A percentile compares a stretch with the other conserved stretches of the same genome.
These are phyloP conservation scores for Perognathus longimembris DNA, from an alignment of 2,113 vertebrate genomes.

Conservation along the genomic window DNA sequence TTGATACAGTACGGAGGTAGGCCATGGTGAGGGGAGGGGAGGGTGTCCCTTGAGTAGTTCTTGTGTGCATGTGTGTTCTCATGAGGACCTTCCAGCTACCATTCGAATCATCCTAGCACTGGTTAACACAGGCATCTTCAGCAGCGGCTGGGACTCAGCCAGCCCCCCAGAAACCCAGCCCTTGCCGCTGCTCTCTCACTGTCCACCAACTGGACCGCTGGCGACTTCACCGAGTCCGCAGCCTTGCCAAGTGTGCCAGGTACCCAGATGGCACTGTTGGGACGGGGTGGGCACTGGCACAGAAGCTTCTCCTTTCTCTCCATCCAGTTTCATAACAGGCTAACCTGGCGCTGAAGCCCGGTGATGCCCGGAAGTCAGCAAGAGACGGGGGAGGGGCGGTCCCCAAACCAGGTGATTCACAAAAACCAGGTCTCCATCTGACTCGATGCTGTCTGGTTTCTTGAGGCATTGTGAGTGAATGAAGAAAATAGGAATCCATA, in stretches of 20 bases:
- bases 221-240: neutral
- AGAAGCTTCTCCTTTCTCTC: neutral
- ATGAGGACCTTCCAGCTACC: conserved; percentile 90
- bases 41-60: conserved; percentile 70
- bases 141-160: neutral
- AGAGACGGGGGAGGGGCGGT: neutral
- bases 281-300: neutral
- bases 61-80: conserved; percentile 76
- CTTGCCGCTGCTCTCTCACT: no score
- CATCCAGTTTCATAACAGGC: neutral
- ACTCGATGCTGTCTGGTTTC: neutral
- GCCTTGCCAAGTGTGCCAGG: neutral
- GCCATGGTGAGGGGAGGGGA: conserved; percentile 85
- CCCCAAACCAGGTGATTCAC: neutral
- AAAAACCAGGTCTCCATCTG: neutral
- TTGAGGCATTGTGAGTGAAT: neutral
- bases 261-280: neutral
- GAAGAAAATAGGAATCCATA: neutral
- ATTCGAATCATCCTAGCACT: conserved; percentile 55
- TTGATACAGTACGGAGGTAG: conserved; percentile 87
- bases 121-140: fast-evolving
- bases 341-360: neutral
- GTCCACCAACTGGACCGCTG: neutral
- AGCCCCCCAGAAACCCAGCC: neutral
- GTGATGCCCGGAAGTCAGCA: neutral